Conservation (phyloP, 2,113 vertebrate species). For the Tautogolabrus adspersus region DNA sequence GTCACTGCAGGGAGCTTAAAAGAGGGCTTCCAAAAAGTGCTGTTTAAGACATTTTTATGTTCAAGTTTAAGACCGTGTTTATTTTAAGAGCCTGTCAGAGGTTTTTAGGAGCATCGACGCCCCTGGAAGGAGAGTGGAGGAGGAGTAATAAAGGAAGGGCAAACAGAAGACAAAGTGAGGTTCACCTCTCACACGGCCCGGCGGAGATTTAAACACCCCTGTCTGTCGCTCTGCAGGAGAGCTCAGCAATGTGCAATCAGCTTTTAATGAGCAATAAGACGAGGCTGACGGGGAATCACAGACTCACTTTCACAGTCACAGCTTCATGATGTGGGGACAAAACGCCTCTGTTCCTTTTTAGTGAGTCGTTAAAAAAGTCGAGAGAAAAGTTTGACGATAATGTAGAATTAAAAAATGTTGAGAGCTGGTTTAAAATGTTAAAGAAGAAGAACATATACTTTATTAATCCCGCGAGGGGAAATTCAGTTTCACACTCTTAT, state of each 20-base stretch:
- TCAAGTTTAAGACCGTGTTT: constrained; percentile 33
- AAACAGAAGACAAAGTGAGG: constrained; percentile 42
- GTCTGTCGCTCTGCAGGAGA: constrained; percentile 20
- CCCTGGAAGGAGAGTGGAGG: constrained; percentile 5
- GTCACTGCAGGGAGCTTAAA: neutral
- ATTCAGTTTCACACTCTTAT: too few relatives aligned
- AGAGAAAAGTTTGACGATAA: too few relatives aligned
- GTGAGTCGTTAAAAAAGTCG: too few relatives aligned
- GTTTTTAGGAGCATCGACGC: neutral
- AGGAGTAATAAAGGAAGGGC: constrained; percentile 44
- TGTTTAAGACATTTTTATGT: constrained; percentile 39
- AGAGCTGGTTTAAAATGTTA: too few relatives aligned
- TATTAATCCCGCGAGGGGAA: too few relatives aligned
- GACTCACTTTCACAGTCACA: neutral
- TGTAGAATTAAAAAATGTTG: too few relatives aligned
- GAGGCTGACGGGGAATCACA: neutral
- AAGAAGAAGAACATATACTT: too few relatives aligned
- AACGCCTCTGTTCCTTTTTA: neutral
- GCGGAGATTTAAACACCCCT: constrained; percentile 24
- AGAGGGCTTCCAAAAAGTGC: neutral
- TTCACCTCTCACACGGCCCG: constrained; percentile 47
- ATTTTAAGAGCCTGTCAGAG: constrained; percentile 30
- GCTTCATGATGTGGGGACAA: neutral
- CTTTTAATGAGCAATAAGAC: constrained; percentile 10
- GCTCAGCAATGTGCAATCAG: constrained; percentile 25